phyloP scores from a whole-genome alignment of 2,797 vertebrate species.

The Labeo calbasu region DNA sequence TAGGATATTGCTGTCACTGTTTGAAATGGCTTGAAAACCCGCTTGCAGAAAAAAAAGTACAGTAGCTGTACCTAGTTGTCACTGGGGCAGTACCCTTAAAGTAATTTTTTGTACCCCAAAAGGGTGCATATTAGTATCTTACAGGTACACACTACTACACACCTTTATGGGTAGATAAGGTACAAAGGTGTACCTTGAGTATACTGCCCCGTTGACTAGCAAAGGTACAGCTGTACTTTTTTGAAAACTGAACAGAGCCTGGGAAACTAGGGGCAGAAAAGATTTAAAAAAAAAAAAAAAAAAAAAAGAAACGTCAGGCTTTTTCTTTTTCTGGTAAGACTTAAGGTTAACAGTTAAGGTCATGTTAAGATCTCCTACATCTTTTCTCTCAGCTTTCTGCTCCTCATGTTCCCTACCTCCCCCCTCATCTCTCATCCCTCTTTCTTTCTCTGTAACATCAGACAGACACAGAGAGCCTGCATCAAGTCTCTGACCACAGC shows the following conservation, averaged over 20 bases:
- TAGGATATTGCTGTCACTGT: background rate
- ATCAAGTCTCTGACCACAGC: slow-evolving; percentile 30
- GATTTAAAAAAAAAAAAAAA: background rate
- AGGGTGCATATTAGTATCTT: background rate
- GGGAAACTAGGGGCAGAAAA: background rate
- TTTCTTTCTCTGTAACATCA: slow-evolving; percentile 45
- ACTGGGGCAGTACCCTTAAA: background rate
- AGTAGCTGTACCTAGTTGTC: background rate
- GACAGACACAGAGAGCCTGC: slow-evolving; percentile 35
- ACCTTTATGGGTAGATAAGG: background rate
- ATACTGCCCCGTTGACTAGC: background rate
- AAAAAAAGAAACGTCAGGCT: no score
- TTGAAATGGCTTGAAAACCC: background rate
- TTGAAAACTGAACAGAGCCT: background rate
- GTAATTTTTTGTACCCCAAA: background rate
- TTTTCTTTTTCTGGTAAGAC: background rate
- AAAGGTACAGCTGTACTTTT: background rate
- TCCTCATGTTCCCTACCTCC: slow-evolving; percentile 7
- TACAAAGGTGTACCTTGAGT: background rate
- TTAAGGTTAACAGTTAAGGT: slow-evolving; percentile 3
- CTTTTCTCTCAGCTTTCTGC: slow-evolving; percentile 24
- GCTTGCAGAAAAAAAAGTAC: background rate
- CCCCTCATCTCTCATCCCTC: slow-evolving; percentile 33
- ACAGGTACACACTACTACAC: background rate
- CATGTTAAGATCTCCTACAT: slow-evolving; percentile 1